A percentile compares a stretch with the other conserved stretches of the same genome.
Conservation (phyloP, 2,113 vertebrate genomes). For the Andinoacara biseriatus region DNA sequence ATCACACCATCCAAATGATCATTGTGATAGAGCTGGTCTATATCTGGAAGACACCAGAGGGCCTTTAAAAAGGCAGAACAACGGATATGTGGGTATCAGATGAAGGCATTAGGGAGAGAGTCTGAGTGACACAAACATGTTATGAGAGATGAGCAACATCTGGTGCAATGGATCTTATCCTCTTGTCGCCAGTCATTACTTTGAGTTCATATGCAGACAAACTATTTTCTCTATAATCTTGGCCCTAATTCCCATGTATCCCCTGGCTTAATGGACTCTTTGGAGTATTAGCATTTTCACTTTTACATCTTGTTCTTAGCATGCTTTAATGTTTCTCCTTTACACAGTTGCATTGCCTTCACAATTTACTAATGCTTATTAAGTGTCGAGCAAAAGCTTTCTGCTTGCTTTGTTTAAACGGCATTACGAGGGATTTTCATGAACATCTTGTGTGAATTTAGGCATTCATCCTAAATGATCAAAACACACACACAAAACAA, state of each 20-base stretch:
- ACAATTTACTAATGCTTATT: conserved; percentile 18
- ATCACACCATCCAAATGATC: conserved; percentile 44
- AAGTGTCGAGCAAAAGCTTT: conserved; percentile 22
- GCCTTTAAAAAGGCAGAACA: conserved; percentile 54
- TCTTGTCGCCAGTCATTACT: conserved; percentile 30
- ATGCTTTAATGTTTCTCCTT: conserved; percentile 36
- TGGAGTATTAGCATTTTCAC: conserved; percentile 73
- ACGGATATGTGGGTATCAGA: conserved; percentile 66
- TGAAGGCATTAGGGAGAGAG: conserved; percentile 69
- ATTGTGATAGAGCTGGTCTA: conserved; percentile 61
- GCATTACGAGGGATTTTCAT: conserved; percentile 50
- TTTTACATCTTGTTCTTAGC: conserved; percentile 52
- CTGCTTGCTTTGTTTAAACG: conserved; percentile 32
- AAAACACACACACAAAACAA: neutral
- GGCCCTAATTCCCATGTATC: conserved; percentile 71
- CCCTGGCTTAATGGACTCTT: conserved; percentile 71
- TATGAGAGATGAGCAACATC: conserved; percentile 79
- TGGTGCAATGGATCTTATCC: conserved; percentile 72
- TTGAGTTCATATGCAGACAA: conserved; percentile 44
- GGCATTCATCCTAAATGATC: conserved; percentile 18
- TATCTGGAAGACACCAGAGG: conserved; percentile 65
- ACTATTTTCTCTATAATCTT: conserved; percentile 71
- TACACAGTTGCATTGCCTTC: neutral
- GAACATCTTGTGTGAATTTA: conserved; percentile 42
- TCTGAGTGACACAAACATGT: conserved; percentile 76